Conservation (phyloP, 1,140 invertebrate genomes). For the Berghia stephanieae region DNA sequence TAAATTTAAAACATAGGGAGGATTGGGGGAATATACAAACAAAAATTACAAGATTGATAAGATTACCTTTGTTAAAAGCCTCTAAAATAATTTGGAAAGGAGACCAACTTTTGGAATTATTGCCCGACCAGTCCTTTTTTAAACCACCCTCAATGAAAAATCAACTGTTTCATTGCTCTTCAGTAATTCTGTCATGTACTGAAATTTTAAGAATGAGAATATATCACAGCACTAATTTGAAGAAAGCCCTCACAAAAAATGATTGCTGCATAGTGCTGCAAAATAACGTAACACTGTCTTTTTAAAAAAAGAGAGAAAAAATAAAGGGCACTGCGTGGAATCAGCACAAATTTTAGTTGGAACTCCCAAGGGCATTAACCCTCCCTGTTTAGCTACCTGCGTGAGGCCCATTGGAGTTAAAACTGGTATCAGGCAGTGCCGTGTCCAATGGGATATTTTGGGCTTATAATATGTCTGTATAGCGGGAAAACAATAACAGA, state of each 20-base stretch:
- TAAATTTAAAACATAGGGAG: no score
- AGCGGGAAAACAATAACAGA: no score
- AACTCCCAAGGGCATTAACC: no score
- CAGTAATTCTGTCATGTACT: constrained; percentile 86
- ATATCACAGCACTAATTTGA: not conserved
- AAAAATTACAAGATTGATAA: not conserved
- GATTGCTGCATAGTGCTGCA: not conserved
- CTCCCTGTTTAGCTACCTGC: no score
- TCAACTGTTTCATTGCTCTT: constrained; percentile 87
- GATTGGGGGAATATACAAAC: not conserved
- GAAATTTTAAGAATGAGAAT: constrained; percentile 33
- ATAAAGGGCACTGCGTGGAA: no score
- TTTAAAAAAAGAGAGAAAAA: not conserved
- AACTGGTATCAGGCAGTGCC: no score
- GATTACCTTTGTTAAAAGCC: constrained; percentile 78
- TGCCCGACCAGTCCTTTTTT: constrained; percentile 89
- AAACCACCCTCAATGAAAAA: constrained; percentile 95
- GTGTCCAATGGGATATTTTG: no score
- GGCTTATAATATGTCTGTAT: no score
- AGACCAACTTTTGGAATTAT: constrained; percentile 91
- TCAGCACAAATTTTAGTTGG: no score
- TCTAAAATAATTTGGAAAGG: constrained; percentile 91
- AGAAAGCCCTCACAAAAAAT: not conserved
- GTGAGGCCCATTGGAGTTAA: no score
- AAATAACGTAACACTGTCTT: not conserved